A percentile compares a stretch with the other conserved stretches of the same genome.
These are phyloP conservation scores for Dusona sp. DNA, from an alignment of 2,888 invertebrate species.

Conservation along the genomic window DNA sequence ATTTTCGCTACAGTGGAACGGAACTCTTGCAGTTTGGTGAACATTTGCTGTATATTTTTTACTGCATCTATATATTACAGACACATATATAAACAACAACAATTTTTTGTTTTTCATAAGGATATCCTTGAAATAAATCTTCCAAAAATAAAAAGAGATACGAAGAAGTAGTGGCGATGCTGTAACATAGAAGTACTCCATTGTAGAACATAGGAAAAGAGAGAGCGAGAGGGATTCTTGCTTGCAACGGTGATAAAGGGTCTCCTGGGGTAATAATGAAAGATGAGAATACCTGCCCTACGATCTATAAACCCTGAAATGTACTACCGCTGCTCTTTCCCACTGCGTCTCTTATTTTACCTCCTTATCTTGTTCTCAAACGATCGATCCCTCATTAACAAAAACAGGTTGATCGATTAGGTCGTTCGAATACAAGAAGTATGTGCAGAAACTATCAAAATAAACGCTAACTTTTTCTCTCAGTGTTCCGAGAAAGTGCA, in stretches of 20 bases:
- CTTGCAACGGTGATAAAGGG: conserved; percentile 40
- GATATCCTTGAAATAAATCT: conserved; percentile 15
- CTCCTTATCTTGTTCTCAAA: conserved; percentile 14
- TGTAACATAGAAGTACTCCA: conserved; percentile 10
- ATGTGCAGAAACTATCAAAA: background rate
- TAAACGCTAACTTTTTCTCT: background rate
- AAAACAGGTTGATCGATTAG: conserved; percentile 63
- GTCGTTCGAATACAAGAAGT: background rate
- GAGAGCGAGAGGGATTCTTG: conserved; percentile 9
- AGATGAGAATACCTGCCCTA: conserved; percentile 45
- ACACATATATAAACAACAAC: background rate
- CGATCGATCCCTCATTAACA: conserved; percentile 56
- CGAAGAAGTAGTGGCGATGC: background rate
- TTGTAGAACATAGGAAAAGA: background rate
- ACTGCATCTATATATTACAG: no score
- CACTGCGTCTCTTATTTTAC: conserved; percentile 6
- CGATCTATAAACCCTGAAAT: conserved; percentile 44
- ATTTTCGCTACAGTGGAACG: background rate
- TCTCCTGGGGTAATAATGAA: conserved; percentile 56
- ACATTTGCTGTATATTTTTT: background rate
- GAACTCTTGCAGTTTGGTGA: background rate
- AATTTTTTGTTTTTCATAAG: background rate
- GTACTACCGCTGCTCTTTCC: conserved; percentile 8
- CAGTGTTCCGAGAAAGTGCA: background rate
- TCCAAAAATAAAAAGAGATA: background rate